These are phyloP conservation scores for Labeo calbasu DNA, from an alignment of 2,797 vertebrate species.

Conservation along the genomic window DNA sequence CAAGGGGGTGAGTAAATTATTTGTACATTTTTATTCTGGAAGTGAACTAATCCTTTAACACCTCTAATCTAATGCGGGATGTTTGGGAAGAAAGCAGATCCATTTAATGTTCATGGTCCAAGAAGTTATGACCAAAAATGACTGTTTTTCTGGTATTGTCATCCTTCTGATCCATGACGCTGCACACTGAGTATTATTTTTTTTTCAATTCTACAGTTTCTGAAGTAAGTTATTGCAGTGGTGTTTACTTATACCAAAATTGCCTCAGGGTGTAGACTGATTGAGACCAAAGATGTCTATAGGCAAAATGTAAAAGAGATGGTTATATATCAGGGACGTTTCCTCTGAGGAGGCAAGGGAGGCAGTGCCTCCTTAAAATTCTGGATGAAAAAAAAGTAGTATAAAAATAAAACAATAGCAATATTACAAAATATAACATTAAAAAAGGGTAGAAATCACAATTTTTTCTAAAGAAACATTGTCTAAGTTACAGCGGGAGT, in stretches of 20 bases:
- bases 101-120: not conserved
- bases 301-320: not conserved
- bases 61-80: not conserved
- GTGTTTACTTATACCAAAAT: not conserved
- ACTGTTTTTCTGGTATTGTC: not conserved
- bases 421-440: too few species aligned
- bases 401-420: too few species aligned
- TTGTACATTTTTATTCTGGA: too few species aligned
- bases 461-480: too few species aligned
- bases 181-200: not conserved
- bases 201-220: not conserved
- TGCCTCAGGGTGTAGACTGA: not conserved
- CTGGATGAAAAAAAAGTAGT: too few species aligned
- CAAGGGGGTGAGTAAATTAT: too few species aligned
- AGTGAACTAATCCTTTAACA: not conserved
- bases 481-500: too few species aligned
- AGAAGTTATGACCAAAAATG: not conserved
- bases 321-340: too few species aligned
- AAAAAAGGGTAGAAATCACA: too few species aligned
- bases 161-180: not conserved
- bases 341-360: too few species aligned
- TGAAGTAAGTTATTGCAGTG: not conserved
- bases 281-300: not conserved
- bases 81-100: not conserved
- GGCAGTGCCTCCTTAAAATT: too few species aligned